Evolutionary conservation across 2,888 invertebrate species (phyloP).

Genomic region (Lymantria monacha): DNA sequence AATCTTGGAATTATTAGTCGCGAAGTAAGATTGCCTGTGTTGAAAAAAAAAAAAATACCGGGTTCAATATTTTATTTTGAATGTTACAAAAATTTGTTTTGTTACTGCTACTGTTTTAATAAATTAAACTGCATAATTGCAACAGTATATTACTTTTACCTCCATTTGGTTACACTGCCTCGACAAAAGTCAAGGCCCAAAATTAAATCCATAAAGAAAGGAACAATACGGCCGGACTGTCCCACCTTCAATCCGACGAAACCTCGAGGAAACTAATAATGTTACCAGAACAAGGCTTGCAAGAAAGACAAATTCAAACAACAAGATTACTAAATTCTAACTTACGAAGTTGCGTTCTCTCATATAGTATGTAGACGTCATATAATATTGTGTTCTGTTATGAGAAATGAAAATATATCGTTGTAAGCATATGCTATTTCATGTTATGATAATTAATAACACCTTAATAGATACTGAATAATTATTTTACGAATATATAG

Average conservation of each 20-base stretch:
- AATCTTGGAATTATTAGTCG: neutral
- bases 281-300: slow-evolving; percentile 17
- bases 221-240: slow-evolving; percentile 17
- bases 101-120: neutral
- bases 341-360: slow-evolving; percentile 18
- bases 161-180: slow-evolving; percentile 4
- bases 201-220: slow-evolving; percentile 34
- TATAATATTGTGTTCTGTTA: slow-evolving; percentile 6
- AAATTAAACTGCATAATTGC: neutral
- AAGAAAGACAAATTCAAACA: slow-evolving; percentile 15
- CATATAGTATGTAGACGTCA: slow-evolving; percentile 7
- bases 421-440: neutral
- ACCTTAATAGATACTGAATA: neutral
- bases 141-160: slow-evolving; percentile 3
- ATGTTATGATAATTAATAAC: neutral
- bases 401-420: neutral
- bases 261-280: slow-evolving; percentile 24
- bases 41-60: neutral
- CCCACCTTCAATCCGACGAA: slow-evolving; percentile 17
- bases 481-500: neutral
- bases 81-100: neutral
- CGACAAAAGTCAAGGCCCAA: slow-evolving; percentile 13
- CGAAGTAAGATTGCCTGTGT: too few species aligned
- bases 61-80: neutral
- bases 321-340: slow-evolving; percentile 12